Evolutionary conservation across 2,888 invertebrate genomes (phyloP), one percentile per base, ranked within the genome.

Genomic region (Cantharis flavilabris): DNA sequence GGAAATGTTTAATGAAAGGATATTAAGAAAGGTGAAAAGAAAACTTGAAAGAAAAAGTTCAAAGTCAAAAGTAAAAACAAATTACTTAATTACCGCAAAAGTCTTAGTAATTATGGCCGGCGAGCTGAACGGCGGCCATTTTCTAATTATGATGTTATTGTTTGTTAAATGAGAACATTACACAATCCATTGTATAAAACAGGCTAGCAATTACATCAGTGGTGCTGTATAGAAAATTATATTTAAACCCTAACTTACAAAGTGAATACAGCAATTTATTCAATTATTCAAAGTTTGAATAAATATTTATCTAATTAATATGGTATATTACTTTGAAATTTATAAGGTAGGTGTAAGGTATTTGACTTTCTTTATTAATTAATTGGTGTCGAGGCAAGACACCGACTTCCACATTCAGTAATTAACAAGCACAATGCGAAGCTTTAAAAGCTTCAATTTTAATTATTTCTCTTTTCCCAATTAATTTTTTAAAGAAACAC

Each of bases 381-480:
- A 84, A 84, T 84, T 84, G 84, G 82, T 80, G 81, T 80, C 81
- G 82, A 83, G 81, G 77, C 76, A 82, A 83, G 83, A 83, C 82
- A 83, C 80, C 80, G 81, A 82, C 80, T 76, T 81, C 80, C 77
- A 79, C 81, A 77, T 81, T 81, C 82, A 80, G 83, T 84, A 84
- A 84, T 84, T 84, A 83, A 83, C 81, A 82, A 74, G 79, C 75
- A 82, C 82, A 81, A 83, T 80, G 82, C 79, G 79, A 76, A 79
- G 80, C 77, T 79, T 79, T 79, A 80, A 73, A 80, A 82, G 73
- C 73, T 74, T 71, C 71, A 65, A 62, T 73, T 70, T 70, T 70
- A 73, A 73, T 76, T 65, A 62, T 70, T 64, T 62, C 23, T 62
- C 30, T 64, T 67, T 73, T 79, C n/a, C n/a, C n/a, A 79, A 79